phyloP scores from a whole-genome alignment of 2,797 vertebrate species.

The Danio aesculapii region DNA sequence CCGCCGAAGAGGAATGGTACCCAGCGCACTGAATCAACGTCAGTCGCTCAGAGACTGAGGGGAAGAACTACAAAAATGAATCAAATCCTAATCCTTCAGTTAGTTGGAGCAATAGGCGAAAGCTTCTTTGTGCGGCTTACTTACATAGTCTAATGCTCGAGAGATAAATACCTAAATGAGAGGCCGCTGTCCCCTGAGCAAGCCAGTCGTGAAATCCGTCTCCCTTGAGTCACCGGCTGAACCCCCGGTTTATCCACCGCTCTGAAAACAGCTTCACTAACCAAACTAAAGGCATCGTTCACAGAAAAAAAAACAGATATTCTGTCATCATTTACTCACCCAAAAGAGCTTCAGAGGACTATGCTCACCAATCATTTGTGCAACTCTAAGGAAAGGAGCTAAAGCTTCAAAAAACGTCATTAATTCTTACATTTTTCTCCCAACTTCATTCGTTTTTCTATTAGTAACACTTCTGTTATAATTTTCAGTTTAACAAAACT shows the following conservation, averaged over 20 bases:
- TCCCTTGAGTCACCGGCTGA: constrained; percentile 52
- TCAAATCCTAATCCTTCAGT: constrained; percentile 75
- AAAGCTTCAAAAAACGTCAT: not conserved
- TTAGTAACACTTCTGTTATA: too few species aligned
- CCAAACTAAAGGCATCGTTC: not conserved
- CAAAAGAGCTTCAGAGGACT: not conserved
- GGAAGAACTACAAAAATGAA: constrained; percentile 73
- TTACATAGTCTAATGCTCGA: constrained; percentile 65
- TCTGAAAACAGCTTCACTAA: constrained; percentile 6
- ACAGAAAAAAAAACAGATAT: not conserved
- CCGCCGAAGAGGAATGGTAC: constrained; percentile 30
- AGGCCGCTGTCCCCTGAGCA: constrained; percentile 53
- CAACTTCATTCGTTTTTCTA: too few species aligned
- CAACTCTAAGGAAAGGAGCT: not conserved
- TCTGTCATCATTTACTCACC: not conserved
- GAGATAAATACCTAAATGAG: constrained; percentile 72
- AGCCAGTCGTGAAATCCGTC: constrained; percentile 47
- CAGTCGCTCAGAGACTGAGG: constrained; percentile 64
- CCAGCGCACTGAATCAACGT: constrained; percentile 60
- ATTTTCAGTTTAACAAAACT: too few species aligned
- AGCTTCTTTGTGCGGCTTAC: constrained; percentile 59
- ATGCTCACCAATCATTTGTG: not conserved
- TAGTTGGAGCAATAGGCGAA: constrained; percentile 66
- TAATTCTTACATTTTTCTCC: too few species aligned
- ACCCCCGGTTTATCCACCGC: constrained; percentile 15